Base-by-base conservation (phyloP, 2,888 invertebrate species). In the Eupeodes latifasciatus region DNA sequence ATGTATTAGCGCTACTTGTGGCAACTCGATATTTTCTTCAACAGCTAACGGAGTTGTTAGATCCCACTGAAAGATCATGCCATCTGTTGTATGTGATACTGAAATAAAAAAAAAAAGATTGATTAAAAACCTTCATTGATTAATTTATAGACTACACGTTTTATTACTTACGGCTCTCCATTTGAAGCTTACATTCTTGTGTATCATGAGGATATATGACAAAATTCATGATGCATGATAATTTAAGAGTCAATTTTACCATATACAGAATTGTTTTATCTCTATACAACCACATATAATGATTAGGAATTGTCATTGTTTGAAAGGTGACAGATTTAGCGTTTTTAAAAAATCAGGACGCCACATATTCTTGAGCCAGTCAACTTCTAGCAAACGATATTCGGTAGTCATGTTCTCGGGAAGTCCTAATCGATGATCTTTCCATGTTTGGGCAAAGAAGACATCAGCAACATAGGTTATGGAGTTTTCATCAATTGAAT, bases 401-500 rank as follows among this genome's bases (percentile, higher is more conserved):
- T 98, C 98, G 3, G 97, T 96, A 0, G 98, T 98, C 98, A 98
- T 98, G 91, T 98, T 98, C 93, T 98, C 98, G 0, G 98, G 98
- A 87, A 98, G 94, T 81, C 97, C 94, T 40, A 98, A 94, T 9
- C 98, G 95, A 93, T 97, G 96, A 93, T 98, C 98, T 92, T 97
- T 97, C 98, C 98, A 98, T 4, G 97, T 97, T 94, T 98, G 98
- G 12, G 98, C 98, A 92, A 98, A 98, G 94, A 98, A 98, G 92
- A 98, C 97, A 92, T 98, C 98, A 0, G 98, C 98, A 1, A 97
- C 97, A 91, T 98, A 98, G 0, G 98, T 98, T 98, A 99, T 99
- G 5, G 98, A 98, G 91, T 97, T 98, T 93, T 98, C 98, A 92
- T 98, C 98, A 89, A 99, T 98, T 55, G 98, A 98, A 94, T 98